Conservation (phyloP, 2,113 vertebrate genomes). For the Gobio gobio region DNA sequence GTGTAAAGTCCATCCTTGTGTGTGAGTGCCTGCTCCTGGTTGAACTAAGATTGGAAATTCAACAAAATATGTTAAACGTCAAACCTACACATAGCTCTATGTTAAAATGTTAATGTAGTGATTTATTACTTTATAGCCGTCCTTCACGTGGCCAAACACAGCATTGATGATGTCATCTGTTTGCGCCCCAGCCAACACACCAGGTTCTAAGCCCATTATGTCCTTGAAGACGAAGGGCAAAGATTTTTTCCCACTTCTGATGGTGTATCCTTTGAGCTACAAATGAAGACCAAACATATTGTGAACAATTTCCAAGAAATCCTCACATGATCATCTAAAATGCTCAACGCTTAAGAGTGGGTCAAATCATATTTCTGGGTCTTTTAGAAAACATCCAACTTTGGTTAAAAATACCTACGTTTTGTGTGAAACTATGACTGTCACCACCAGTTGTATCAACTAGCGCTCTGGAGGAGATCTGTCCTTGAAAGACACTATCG, state of each 20-base stretch:
- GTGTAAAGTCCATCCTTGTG: background rate
- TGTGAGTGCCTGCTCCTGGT: background rate
- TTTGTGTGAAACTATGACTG: background rate
- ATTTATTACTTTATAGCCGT: conserved; percentile 20
- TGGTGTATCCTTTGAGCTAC: too few relatives aligned
- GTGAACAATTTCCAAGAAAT: too few relatives aligned
- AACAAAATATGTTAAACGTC: background rate
- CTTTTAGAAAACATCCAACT: background rate
- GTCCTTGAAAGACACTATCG: conserved; percentile 11
- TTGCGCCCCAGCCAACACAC: background rate
- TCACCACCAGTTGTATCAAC: background rate
- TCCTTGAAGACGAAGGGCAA: conserved; percentile 34
- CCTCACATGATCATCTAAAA: too few relatives aligned
- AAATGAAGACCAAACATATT: too few relatives aligned
- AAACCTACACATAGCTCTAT: background rate
- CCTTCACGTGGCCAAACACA: conserved; percentile 21
- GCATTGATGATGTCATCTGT: background rate
- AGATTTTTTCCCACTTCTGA: too few relatives aligned
- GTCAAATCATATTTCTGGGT: background rate
- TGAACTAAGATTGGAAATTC: conserved; percentile 9
- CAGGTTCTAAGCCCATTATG: conserved; percentile 23
- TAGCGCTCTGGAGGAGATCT: conserved; percentile 12
- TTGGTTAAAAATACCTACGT: background rate
- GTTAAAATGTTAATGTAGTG: background rate
- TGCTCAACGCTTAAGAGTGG: background rate